Percentiles rank a stretch among this genome's conserved stretches.
Evolutionary conservation across 2,888 invertebrate genomes (phyloP).

Genomic region (Agrypnus murinus): DNA sequence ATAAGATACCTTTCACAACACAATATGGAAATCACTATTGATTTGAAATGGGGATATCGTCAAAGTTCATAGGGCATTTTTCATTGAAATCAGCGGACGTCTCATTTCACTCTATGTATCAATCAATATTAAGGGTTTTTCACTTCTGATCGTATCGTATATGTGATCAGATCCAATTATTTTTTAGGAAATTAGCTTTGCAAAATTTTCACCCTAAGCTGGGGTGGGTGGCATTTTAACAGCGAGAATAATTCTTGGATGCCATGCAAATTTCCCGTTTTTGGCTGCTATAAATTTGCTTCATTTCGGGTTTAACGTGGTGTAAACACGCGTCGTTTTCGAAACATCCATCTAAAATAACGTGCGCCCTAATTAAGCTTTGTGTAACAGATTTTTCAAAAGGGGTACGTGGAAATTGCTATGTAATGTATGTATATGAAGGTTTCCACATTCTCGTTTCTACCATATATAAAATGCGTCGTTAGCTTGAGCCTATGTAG

Average conservation of each 20-base stretch:
- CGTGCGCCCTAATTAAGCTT: conserved; percentile 9
- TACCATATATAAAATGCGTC: conserved; percentile 16
- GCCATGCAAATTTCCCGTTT: conserved; percentile 11
- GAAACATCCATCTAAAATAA: conserved; percentile 16
- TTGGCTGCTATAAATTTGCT: conserved; percentile 5
- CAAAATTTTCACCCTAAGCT: background rate
- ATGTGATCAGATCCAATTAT: background rate
- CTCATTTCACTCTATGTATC: no score
- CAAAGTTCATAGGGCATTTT: background rate
- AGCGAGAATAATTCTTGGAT: background rate
- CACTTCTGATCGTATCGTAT: no score
- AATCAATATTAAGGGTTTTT: no score
- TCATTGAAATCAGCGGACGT: no score
- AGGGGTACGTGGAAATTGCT: conserved; percentile 1
- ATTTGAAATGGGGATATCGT: conserved; percentile 17
- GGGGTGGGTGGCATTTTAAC: background rate
- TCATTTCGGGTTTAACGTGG: conserved; percentile 5
- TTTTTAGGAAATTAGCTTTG: background rate
- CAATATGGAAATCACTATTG: conserved; percentile 15
- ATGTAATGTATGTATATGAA: background rate
- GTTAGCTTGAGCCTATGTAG: background rate
- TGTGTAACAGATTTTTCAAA: background rate
- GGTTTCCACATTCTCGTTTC: background rate
- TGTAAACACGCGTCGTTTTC: conserved; percentile 15
- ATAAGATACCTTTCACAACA: background rate